A percentile compares a stretch with the other conserved stretches of the same genome.
These are phyloP conservation scores for Troides aeacus DNA, from an alignment of 2,888 invertebrate genomes.

Conservation along the genomic window DNA sequence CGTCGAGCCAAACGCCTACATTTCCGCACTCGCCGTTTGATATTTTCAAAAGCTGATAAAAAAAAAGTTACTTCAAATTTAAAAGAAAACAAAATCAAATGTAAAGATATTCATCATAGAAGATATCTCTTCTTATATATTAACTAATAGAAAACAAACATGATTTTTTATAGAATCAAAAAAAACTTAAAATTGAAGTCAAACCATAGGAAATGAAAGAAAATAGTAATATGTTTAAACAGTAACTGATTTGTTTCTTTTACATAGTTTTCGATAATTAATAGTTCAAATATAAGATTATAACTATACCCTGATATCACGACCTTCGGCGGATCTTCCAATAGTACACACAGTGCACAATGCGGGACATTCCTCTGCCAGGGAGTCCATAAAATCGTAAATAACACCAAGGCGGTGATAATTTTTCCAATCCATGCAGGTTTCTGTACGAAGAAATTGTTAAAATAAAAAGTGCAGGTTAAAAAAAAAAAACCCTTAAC, in stretches of 20 bases:
- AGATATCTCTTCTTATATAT: too few species aligned
- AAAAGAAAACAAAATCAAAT: too few species aligned
- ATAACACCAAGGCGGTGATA: constrained; percentile 65
- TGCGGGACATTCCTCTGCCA: constrained; percentile 56
- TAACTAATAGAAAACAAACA: too few species aligned
- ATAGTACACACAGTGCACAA: constrained; percentile 60
- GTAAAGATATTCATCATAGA: too few species aligned
- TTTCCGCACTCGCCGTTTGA: constrained; percentile 83
- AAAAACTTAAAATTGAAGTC: too few species aligned
- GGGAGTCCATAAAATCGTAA: constrained; percentile 58
- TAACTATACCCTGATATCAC: constrained; percentile 58
- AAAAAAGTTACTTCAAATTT: not conserved
- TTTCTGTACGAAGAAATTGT: constrained; percentile 7
- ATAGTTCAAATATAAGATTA: not conserved
- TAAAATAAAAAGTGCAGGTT: too few species aligned
- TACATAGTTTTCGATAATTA: too few species aligned
- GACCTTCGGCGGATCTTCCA: constrained; percentile 62
- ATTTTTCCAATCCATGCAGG: constrained; percentile 62
- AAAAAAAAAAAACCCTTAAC: too few species aligned
- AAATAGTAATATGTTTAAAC: too few species aligned
- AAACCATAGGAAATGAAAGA: too few species aligned
- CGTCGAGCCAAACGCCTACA: constrained; percentile 86
- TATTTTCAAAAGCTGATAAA: constrained; percentile 76
- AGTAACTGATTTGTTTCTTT: too few species aligned
- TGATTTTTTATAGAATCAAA: too few species aligned